Conservation (phyloP, 2,797 vertebrate genomes). For the Sphenopsis melanotis region DNA sequence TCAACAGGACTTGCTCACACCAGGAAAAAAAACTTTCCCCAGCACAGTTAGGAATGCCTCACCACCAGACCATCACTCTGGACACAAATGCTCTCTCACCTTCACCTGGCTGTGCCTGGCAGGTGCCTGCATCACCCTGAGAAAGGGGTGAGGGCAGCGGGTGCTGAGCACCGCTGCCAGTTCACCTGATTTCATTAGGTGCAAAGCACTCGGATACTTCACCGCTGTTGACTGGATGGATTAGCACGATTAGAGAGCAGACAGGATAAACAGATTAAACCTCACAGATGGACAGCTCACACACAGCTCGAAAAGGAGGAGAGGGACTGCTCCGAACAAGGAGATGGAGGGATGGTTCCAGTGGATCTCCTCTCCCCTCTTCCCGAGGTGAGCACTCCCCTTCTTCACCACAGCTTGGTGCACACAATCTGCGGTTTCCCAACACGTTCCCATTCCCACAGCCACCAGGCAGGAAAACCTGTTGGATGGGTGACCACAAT, state of each 20-base stretch:
- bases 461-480: background rate
- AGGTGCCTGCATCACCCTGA: background rate
- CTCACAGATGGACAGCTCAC: background rate
- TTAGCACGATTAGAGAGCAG: background rate
- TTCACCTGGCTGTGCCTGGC: background rate
- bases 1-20: too few relatives aligned
- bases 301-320: background rate
- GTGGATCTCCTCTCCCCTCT: accelerated
- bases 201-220: background rate
- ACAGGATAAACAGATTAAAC: conserved; percentile 32
- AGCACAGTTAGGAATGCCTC: background rate
- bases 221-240: background rate
- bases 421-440: accelerated
- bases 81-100: background rate
- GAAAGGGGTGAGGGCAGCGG: accelerated
- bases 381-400: accelerated
- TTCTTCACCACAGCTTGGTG: background rate
- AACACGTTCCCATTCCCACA: background rate
- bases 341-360: background rate
- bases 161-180: accelerated
- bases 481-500: background rate
- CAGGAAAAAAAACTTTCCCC: too few relatives aligned
- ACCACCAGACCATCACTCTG: accelerated
- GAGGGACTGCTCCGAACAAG: background rate
- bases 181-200: background rate